Base-by-base conservation (phyloP, 2,888 invertebrate genomes). In the Agapostemon virescens region DNA sequence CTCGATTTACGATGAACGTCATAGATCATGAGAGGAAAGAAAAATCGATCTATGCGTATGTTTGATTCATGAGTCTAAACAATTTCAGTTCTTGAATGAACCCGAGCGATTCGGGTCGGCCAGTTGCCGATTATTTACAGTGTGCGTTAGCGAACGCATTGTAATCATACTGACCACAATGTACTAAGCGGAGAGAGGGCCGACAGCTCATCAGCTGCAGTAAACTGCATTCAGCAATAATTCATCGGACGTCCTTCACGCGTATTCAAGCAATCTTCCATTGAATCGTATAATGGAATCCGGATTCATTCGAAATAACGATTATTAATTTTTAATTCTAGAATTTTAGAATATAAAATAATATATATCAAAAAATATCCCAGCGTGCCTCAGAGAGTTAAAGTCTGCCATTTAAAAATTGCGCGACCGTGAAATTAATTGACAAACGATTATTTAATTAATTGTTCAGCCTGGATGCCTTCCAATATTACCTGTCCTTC, bases 401-500 rank as follows among this genome's bases (percentile, higher is more conserved):
- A n/a, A n/a, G n/a, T 15, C 20, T 15, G 36, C 36, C n/a, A 13
- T 30, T 40, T 20, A 0, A 17, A 61, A 20, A 45, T 17, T 15
- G 30, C 20, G 20, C 30, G 15, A n/a, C 11, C 36, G 5, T 36
- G 5, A 36, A 63, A 36, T 33, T 30, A 26, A 23, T 30, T 36
- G 45, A 6, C 11, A 42, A 30, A 15, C 13, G 45, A 61, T 45
- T 38, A 6, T 74, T 55, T n/a, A 26, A 5, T 5, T 45, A n/a
- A 55, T 52, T 23, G 17, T 52, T 40, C 23, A 20, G 58, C 55
- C 67, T 67, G 79, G 55, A 71, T 20, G 11, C n/a, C 33, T 11
- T 80, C 70, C 81, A 81, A 70, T 68, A 36, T 38, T 42, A n/a
- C n/a, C 45, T 26, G 67, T 30, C 52, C 55, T 63, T 69, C 63